Evolutionary conservation across 2,888 invertebrate species (phyloP).

Genomic region (Noctua comes): DNA sequence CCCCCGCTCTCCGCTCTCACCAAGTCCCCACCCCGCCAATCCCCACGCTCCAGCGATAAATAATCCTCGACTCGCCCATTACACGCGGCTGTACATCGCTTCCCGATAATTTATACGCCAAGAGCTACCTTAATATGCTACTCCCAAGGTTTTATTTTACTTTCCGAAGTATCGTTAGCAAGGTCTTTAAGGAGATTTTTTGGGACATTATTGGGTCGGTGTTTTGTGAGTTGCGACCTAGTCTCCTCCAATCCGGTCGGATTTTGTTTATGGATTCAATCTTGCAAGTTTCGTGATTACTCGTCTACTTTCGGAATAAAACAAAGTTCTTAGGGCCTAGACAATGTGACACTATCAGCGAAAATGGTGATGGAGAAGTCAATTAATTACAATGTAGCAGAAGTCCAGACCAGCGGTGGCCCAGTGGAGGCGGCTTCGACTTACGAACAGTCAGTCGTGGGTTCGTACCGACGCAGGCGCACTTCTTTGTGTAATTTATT

Average conservation of each 20-base stretch:
- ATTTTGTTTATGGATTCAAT: background rate
- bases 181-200: constrained; percentile 34
- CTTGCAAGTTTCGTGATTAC: background rate
- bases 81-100: constrained; percentile 75
- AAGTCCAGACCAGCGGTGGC: too few relatives aligned
- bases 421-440: too few relatives aligned
- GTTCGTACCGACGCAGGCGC: too few relatives aligned
- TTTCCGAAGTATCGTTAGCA: constrained; percentile 32
- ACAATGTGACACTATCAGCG: background rate
- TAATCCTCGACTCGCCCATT: constrained; percentile 81
- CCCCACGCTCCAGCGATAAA: constrained; percentile 84
- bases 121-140: constrained; percentile 74
- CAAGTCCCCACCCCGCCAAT: constrained; percentile 56
- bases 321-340: background rate
- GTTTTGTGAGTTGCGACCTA: background rate
- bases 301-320: background rate
- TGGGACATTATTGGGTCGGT: constrained; percentile 15
- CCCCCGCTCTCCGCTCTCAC: constrained; percentile 36
- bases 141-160: constrained; percentile 56
- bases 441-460: too few relatives aligned
- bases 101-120: constrained; percentile 80
- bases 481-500: too few relatives aligned
- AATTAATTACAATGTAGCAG: too few relatives aligned
- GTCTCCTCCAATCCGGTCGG: background rate
- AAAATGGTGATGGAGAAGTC: background rate